These are phyloP conservation scores for Chaetorhynchus papuensis DNA, from an alignment of 2,113 vertebrate species.

Conservation along the genomic window DNA sequence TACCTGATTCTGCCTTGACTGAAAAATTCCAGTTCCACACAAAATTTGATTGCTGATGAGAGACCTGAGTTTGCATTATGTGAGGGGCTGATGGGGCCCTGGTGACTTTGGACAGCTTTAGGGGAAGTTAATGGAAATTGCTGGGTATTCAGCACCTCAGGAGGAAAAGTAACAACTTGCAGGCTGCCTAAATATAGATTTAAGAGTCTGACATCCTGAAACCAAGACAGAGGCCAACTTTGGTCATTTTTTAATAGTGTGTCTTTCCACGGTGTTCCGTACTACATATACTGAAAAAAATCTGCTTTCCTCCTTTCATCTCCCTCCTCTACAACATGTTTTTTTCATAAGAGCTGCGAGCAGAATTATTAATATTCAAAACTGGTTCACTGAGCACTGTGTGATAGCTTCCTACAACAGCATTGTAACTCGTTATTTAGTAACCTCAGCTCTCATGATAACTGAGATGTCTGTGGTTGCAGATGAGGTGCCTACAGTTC, in stretches of 20 bases:
- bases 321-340: background rate
- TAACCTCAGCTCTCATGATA: background rate
- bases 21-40: background rate
- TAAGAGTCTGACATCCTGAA: background rate
- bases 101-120: background rate
- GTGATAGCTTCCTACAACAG: background rate
- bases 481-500: background rate
- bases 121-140: background rate
- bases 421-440: background rate
- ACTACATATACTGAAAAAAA: background rate
- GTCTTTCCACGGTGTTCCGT: background rate
- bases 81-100: background rate
- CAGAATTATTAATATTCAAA: background rate
- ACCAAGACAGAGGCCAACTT: background rate
- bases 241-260: background rate
- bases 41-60: background rate
- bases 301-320: background rate
- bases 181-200: background rate
- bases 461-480: background rate
- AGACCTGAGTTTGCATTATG: background rate
- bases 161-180: background rate
- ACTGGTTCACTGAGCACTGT: background rate
- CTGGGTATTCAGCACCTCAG: background rate
- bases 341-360: background rate
- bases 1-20: background rate